phyloP scores from a whole-genome alignment of 2,888 invertebrate genomes.

The Lagria hirta region DNA sequence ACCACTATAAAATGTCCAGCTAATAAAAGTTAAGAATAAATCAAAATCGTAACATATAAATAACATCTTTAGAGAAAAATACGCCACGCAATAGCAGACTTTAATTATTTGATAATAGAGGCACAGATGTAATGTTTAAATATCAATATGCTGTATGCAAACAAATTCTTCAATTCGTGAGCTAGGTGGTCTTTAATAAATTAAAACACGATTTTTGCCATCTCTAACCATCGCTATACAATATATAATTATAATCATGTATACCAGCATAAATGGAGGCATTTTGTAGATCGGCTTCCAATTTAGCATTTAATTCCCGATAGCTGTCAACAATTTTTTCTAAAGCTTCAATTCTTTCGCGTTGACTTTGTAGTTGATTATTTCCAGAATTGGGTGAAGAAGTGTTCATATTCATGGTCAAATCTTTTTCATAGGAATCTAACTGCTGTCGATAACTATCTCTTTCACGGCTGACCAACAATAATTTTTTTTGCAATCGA shows the following conservation, averaged over 20 bases:
- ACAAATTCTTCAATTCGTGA: neutral
- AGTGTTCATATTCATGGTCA: constrained; percentile 58
- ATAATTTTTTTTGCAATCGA: constrained; percentile 71
- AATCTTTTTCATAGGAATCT: constrained; percentile 81
- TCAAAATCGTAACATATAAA: too few relatives aligned
- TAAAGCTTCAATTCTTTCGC: constrained; percentile 69
- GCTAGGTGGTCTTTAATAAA: neutral
- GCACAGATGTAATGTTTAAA: too few relatives aligned
- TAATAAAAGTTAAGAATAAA: too few relatives aligned
- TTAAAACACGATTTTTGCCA: neutral
- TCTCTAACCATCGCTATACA: neutral
- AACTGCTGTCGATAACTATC: constrained; percentile 79
- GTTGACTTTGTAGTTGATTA: constrained; percentile 52
- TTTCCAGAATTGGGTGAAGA: constrained; percentile 27
- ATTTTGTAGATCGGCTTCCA: constrained; percentile 64
- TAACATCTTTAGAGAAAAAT: too few relatives aligned
- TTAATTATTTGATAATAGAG: too few relatives aligned
- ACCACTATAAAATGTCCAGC: too few relatives aligned
- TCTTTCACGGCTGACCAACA: constrained; percentile 69
- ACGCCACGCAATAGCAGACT: too few relatives aligned
- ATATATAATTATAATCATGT: too few relatives aligned
- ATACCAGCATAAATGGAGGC: constrained; percentile 31
- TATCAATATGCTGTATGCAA: neutral
- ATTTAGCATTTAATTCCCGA: constrained; percentile 67
- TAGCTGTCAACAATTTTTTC: constrained; percentile 75